Percentiles rank a stretch among this genome's conserved stretches.
Conservation (phyloP, 2,113 vertebrate species). For the Abramis brama region DNA sequence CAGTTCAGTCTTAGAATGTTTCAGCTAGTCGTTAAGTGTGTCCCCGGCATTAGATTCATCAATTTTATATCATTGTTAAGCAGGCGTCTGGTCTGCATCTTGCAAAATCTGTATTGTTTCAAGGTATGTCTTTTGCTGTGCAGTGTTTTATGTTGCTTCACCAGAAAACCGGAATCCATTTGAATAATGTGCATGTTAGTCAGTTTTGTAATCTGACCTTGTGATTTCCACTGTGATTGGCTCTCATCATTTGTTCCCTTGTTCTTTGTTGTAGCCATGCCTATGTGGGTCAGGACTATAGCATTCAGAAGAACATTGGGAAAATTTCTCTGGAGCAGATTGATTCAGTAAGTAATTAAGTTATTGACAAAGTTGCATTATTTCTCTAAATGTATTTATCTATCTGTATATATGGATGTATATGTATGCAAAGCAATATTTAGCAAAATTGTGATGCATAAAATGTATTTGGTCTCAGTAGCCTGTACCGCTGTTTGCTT, state of each 20-base stretch:
- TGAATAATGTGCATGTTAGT: background rate
- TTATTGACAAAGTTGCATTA: background rate
- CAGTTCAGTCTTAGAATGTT: too few species aligned
- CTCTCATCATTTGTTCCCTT: slow-evolving; percentile 53
- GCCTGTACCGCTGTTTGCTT: background rate
- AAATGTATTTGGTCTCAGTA: background rate
- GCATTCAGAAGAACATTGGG: slow-evolving; percentile 84
- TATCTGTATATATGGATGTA: background rate
- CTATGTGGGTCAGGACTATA: slow-evolving; percentile 95
- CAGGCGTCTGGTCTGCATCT: background rate
- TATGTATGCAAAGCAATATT: background rate
- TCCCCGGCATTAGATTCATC: background rate
- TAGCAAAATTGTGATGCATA: background rate
- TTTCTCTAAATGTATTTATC: background rate
- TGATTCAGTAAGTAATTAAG: slow-evolving; percentile 83
- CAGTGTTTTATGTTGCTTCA: background rate
- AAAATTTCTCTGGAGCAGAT: slow-evolving; percentile 95
- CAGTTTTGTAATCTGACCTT: slow-evolving; percentile 1
- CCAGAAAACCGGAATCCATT: slow-evolving; percentile 8
- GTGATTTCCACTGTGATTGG: slow-evolving; percentile 14
- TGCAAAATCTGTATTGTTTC: background rate
- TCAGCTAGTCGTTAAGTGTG: too few species aligned
- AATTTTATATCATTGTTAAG: background rate
- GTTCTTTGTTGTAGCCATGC: slow-evolving; percentile 81
- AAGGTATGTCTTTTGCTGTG: background rate